Conservation (phyloP, 2,888 invertebrate species). For the Thymelicus lineola region DNA sequence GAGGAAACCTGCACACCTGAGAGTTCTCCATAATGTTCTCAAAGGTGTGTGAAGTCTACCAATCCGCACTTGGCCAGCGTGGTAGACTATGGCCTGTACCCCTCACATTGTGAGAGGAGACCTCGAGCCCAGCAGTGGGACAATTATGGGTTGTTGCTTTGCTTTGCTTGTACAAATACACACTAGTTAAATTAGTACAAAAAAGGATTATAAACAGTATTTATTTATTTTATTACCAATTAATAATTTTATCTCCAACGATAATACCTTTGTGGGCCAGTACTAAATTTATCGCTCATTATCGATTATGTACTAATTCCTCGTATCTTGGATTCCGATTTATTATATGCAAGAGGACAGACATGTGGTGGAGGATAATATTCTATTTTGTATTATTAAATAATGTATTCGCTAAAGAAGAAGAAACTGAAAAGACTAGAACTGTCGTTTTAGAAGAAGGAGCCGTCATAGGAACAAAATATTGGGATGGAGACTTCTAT, state of each 20-base stretch:
- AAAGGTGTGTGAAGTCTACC: too few relatives aligned
- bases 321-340: constrained; percentile 32
- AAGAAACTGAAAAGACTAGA: constrained; percentile 52
- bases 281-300: constrained; percentile 38
- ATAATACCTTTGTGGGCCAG: constrained; percentile 2
- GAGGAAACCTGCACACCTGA: too few relatives aligned
- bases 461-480: constrained; percentile 63
- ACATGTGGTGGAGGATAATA: constrained; percentile 53
- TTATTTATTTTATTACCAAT: neutral
- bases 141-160: too few relatives aligned
- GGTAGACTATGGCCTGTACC: too few relatives aligned
- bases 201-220: too few relatives aligned
- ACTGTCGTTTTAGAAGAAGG: constrained; percentile 64
- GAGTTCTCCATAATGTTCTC: too few relatives aligned
- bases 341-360: constrained; percentile 17
- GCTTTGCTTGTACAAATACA: too few relatives aligned
- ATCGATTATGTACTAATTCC: constrained; percentile 33
- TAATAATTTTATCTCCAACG: neutral
- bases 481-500: constrained; percentile 74
- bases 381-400: constrained; percentile 52
- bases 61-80: too few relatives aligned
- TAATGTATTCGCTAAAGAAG: constrained; percentile 48
- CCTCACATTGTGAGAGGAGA: too few relatives aligned
- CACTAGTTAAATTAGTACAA: too few relatives aligned
- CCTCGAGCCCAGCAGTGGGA: too few relatives aligned